Base-by-base conservation (phyloP, 1,140 invertebrate species). In the Triops cancriformis region DNA sequence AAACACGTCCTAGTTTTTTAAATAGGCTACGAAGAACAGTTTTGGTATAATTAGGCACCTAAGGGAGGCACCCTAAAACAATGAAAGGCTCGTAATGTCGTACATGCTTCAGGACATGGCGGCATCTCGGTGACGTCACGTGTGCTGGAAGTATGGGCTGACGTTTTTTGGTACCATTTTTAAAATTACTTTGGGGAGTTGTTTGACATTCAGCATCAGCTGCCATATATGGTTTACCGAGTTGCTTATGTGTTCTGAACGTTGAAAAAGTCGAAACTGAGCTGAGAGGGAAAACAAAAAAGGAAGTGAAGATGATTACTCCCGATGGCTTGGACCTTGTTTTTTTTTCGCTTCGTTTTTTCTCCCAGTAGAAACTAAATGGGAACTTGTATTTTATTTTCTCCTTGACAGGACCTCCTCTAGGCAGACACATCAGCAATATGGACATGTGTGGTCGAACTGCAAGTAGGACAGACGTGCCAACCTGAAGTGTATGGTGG, bases 391-490 rank as follows among this genome's bases (percentile, higher is more conserved):
- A 64, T 64, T 64, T 64, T 64, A 23, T 64, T 18, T 64, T n/a
- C 51, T 64, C 23, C 51, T 64, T 7, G 51, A 64, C 51, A 64
- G 51, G 51, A 64, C 51, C 51, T 64, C 51, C 51, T 64, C 51
- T 23, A 64, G 51, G 51, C 51, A 64, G 6, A 64, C 10, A 10
- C 51, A 64, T 64, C 51, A 64, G 51, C 51, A 64, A 64, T 64
- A 64, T 64, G 51, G 51, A 64, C 51, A 64, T 64, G 51, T 64
- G 51, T 64, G 51, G 51, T 64, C 51, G 51, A 64, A 23, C n/a
- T 64, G 51, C 51, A 64, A 64, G 51, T 64, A 64, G 51, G 51
- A 64, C 51, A 64, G 51, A 64, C 51, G 31, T 64, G 23, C 51
- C 51, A 64, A 64, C 51, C 51, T 64, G 51, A 64, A 64, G 51